A percentile compares a stretch with the other conserved stretches of the same genome.
These are phyloP conservation scores for Anabacerthia variegaticeps DNA, from an alignment of 2,797 vertebrate species.

Conservation along the genomic window DNA sequence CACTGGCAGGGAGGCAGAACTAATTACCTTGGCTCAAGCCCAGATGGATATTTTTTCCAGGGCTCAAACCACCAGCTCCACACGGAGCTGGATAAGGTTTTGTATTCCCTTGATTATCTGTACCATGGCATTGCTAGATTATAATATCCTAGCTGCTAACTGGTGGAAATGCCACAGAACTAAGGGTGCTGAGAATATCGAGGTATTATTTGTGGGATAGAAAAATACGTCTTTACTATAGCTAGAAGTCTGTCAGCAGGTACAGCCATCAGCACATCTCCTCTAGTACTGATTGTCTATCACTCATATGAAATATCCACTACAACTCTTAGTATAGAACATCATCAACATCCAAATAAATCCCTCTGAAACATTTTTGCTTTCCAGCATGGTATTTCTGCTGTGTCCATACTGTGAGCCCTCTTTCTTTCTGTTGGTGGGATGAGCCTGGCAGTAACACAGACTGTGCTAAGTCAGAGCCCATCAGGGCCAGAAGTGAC, in stretches of 20 bases:
- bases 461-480: background rate
- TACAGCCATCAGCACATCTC: background rate
- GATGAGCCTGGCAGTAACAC: background rate
- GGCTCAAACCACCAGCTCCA: background rate
- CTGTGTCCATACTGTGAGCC: background rate
- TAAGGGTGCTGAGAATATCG: background rate
- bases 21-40: background rate
- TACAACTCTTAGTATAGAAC: background rate
- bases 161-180: background rate
- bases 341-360: background rate
- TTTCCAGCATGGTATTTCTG: background rate
- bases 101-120: background rate
- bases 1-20: background rate
- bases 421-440: rapidly evolving
- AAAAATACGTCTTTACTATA: background rate
- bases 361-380: background rate
- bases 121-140: background rate
- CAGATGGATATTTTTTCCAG: background rate
- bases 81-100: background rate
- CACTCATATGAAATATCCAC: background rate
- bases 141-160: background rate
- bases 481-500: background rate
- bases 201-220: background rate
- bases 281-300: background rate
- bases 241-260: background rate